Evolutionary conservation across 2,797 vertebrate genomes (phyloP).

Genomic region (Pelodytes ibericus): DNA sequence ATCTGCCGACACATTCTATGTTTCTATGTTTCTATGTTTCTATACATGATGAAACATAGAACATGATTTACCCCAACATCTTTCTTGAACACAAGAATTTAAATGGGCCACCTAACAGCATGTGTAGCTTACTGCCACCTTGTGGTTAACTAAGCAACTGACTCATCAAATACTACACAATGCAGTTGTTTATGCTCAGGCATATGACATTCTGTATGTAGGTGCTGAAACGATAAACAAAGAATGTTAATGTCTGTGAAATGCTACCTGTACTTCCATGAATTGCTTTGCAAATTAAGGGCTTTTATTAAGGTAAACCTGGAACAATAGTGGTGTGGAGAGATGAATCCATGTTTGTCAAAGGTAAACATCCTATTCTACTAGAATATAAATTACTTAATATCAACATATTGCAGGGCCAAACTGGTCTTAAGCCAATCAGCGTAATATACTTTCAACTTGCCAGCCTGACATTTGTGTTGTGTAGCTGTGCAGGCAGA

Average conservation of each 20-base stretch:
- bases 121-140: slow-evolving; percentile 29
- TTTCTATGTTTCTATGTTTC: no score
- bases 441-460: no score
- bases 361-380: neutral
- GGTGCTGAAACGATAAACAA: neutral
- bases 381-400: neutral
- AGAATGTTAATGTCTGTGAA: neutral
- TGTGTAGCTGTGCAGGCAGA: no score
- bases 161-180: neutral
- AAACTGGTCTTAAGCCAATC: neutral
- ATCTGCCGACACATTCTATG: no score
- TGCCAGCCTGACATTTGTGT: neutral
- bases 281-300: neutral
- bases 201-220: neutral
- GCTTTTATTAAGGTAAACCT: neutral
- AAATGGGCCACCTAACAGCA: slow-evolving; percentile 1
- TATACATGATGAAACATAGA: no score
- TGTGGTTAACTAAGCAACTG: neutral
- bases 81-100: no score
- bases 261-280: neutral
- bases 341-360: neutral
- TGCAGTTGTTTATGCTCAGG: neutral
- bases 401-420: neutral
- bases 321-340: neutral
- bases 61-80: no score